phyloP scores from a whole-genome alignment of 2,888 invertebrate genomes.

The Cepaea hortensis region DNA sequence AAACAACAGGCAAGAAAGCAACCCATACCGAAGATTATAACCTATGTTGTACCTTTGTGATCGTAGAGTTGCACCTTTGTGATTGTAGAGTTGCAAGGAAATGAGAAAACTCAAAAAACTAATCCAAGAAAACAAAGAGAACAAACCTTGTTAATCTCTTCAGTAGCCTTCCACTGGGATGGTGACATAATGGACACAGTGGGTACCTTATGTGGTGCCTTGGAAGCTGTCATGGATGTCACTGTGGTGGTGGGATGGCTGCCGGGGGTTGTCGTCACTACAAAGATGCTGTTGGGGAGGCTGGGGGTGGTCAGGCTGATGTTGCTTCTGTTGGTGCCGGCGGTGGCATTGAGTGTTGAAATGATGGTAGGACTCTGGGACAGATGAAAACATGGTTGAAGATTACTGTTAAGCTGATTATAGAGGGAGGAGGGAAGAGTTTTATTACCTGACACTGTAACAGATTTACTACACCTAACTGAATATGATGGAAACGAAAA shows the following conservation, averaged over 20 bases:
- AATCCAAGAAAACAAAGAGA: background rate
- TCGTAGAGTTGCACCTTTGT: no score
- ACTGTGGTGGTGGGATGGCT: constrained; percentile 12
- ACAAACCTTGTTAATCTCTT: constrained; percentile 28
- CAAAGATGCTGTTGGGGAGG: background rate
- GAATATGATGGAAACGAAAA: no score
- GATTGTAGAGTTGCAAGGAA: no score
- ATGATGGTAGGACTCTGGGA: constrained; percentile 24
- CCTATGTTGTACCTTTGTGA: no score
- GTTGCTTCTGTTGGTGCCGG: background rate
- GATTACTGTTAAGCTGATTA: background rate
- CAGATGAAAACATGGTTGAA: background rate
- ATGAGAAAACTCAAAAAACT: background rate
- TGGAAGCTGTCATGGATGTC: constrained; percentile 17
- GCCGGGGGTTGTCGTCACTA: background rate
- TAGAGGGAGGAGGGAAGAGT: background rate
- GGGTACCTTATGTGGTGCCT: constrained; percentile 61
- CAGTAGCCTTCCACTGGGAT: constrained; percentile 28
- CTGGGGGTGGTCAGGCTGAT: background rate
- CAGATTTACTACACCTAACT: background rate
- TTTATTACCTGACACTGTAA: background rate
- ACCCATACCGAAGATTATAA: no score
- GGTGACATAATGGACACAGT: constrained; percentile 48
- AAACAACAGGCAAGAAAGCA: no score
- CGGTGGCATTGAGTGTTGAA: constrained; percentile 29